Conservation (phyloP, 2,797 vertebrate species). For the Arctocebus calabarensis region DNA sequence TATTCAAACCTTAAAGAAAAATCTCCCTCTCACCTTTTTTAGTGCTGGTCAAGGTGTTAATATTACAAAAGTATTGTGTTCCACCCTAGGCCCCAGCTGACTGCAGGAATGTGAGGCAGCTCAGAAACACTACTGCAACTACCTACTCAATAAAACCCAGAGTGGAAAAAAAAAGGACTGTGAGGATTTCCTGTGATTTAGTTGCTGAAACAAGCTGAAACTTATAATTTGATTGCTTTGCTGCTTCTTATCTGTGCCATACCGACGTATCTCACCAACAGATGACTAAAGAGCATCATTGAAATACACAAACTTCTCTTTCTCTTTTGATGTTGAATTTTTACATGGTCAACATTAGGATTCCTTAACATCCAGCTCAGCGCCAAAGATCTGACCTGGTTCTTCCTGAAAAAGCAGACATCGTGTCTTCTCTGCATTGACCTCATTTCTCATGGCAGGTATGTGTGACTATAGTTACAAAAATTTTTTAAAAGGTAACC, state of each 20-base stretch:
- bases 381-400: not conserved
- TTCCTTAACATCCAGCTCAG: not conserved
- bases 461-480: not conserved
- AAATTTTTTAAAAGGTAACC: not conserved
- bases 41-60: not conserved
- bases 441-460: slow-evolving; percentile 70
- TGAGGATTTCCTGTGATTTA: slow-evolving; percentile 69
- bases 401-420: not conserved
- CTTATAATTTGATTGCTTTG: not conserved
- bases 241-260: not conserved
- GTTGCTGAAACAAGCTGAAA: slow-evolving; percentile 26
- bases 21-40: not conserved
- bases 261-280: not conserved
- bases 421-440: not conserved
- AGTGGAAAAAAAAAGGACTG: not conserved
- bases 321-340: not conserved
- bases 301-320: not conserved
- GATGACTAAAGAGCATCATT: not conserved
- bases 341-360: not conserved
- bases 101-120: no score
- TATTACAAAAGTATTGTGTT: not conserved
- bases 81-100: no score
- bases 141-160: not conserved
- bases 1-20: not conserved
- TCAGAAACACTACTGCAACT: no score